Conservation (phyloP, 2,797 vertebrate genomes). For the Pseudotriccus pelzelni region DNA sequence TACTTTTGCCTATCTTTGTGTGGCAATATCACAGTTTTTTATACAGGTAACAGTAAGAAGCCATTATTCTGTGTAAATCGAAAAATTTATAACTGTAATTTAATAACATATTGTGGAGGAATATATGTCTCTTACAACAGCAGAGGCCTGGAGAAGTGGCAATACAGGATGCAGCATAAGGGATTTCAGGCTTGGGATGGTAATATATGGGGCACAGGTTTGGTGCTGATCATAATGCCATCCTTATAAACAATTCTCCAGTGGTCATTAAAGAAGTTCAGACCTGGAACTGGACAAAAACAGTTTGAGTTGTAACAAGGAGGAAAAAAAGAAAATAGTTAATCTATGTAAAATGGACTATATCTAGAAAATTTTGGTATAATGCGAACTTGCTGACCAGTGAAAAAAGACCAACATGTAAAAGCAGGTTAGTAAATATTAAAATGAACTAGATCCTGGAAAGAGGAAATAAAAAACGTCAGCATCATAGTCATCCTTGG, state of each 20-base stretch:
- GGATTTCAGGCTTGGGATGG: neutral
- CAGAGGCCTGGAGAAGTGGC: neutral
- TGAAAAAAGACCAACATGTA: neutral
- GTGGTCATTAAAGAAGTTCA: neutral
- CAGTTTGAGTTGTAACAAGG: neutral
- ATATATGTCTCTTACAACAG: neutral
- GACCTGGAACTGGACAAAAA: neutral
- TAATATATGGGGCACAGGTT: neutral
- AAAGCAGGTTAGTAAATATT: neutral
- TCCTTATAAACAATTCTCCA: neutral
- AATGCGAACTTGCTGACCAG: neutral
- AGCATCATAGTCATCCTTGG: neutral
- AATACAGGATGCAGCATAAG: neutral
- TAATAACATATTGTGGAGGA: neutral
- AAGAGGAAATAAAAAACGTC: neutral
- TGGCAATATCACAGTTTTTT: neutral
- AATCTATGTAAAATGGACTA: neutral
- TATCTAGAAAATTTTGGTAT: neutral
- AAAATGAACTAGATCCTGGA: neutral
- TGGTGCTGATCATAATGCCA: neutral
- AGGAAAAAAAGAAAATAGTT: neutral
- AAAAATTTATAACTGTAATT: neutral
- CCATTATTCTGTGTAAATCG: neutral
- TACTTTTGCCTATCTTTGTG: neutral
- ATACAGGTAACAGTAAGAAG: neutral